phyloP scores from a whole-genome alignment of 1,140 invertebrate genomes.

The Cepaea nemoralis region DNA sequence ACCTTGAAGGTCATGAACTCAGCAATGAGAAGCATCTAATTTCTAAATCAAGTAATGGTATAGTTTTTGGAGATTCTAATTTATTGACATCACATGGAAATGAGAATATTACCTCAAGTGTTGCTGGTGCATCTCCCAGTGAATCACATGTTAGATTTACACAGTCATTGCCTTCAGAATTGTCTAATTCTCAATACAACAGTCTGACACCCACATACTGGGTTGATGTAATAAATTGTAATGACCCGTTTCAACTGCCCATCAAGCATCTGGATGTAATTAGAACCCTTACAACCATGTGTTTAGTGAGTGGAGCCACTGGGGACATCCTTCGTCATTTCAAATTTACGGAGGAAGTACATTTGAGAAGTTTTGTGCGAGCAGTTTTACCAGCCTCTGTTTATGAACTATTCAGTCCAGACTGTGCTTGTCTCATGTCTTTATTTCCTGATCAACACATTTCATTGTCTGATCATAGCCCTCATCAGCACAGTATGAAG shows the following conservation, averaged over 20 bases:
- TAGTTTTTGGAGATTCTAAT: not conserved
- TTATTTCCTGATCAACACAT: not conserved
- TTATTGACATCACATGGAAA: not conserved
- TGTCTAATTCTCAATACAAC: no score
- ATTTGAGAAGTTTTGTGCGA: not conserved
- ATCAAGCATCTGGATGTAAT: conserved; percentile 4
- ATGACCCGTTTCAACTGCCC: conserved; percentile 6
- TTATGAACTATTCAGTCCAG: not conserved
- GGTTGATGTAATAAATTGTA: not conserved
- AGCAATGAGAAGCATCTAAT: not conserved
- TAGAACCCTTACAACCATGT: conserved; percentile 17
- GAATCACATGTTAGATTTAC: no score
- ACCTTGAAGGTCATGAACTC: not conserved
- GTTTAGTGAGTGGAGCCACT: conserved; percentile 15
- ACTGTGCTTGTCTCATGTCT: conserved; percentile 2
- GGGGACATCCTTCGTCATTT: conserved; percentile 21
- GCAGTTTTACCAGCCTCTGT: not conserved
- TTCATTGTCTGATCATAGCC: not conserved
- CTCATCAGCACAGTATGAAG: not conserved
- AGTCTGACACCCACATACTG: not conserved
- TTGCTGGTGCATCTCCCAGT: not conserved
- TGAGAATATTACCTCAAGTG: not conserved
- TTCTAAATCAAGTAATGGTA: no score
- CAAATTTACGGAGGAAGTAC: not conserved
- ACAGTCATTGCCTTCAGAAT: not conserved